Base-by-base conservation (phyloP, 2,888 invertebrate genomes). In the Cephus pulcher region DNA sequence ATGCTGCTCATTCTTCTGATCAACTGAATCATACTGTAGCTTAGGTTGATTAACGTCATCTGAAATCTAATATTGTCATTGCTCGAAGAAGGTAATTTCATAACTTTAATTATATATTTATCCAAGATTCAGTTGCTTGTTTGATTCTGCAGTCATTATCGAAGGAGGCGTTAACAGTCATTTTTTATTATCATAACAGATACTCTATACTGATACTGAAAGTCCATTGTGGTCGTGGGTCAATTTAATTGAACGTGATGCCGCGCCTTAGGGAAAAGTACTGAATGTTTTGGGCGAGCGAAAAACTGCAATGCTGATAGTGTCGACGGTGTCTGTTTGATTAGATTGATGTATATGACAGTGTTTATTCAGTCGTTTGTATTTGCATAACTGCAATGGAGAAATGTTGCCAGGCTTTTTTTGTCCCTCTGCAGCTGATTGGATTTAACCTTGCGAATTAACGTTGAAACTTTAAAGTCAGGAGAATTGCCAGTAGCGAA, bases 201-300 rank as follows among this genome's bases (percentile, higher is more conserved):
- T 56, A 9, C 4, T 40, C 73, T 74, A 82, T 76, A 84, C 87
- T 87, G 89, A 89, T 89, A 89, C 89, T 89, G 89, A 89, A 89
- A 89, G 89, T 89, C 87, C 87, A 83, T 82, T 80, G 78, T 23
- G 56, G 76, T 80, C 82, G 82, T 12, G 56, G 56, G 23, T 56
- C 2, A 56, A 56, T 56, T 56, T 6, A 0, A 23, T 23, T 9
- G 1, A 56, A 23, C 6, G 56, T 56, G 56, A 56, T 1, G 56
- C 23, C 23, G 9, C 9, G 56, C 6, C 23, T 23, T 9, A 56
- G 23, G 56, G 23, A 34, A 76, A 75, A 76, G 70, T 79, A 74
- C 34, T 73, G 23, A 23, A 1, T 56, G 56, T 56, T 23, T 56
- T 56, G 15, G 23, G 56, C 40, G 23, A 40, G 15, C 6, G 15